Evolutionary conservation across 2,797 vertebrate species (phyloP).

Genomic region (Gallinago solitaria): DNA sequence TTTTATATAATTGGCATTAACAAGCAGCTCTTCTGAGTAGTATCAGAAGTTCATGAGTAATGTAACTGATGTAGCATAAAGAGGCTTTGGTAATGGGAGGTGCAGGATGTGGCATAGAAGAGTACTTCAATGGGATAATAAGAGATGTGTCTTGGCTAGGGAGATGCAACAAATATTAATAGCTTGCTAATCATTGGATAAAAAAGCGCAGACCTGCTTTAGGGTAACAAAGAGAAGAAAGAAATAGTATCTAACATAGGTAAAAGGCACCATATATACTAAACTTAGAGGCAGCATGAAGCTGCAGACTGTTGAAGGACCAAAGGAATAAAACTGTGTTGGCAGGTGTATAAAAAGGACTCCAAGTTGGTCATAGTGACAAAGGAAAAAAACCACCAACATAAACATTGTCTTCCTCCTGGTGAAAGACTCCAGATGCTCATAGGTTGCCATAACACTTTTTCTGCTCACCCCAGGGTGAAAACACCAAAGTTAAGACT

Average conservation of each 20-base stretch:
- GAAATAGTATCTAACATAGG: neutral
- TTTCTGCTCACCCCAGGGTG: neutral
- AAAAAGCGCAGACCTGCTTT: neutral
- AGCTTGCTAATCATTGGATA: neutral
- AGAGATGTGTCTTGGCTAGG: neutral
- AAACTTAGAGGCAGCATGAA: neutral
- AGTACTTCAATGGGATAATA: neutral
- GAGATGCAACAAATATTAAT: neutral
- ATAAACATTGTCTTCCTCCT: neutral
- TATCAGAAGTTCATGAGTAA: neutral
- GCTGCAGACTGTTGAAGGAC: neutral
- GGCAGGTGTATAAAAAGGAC: neutral
- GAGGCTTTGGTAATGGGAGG: neutral
- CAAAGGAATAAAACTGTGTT: neutral
- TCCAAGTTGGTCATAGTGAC: neutral
- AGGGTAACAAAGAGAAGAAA: neutral
- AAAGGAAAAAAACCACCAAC: neutral
- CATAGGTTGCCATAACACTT: rapidly evolving
- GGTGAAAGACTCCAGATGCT: neutral
- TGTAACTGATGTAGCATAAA: neutral
- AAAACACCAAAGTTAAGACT: neutral
- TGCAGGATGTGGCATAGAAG: neutral
- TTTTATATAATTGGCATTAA: neutral
- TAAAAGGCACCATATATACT: neutral
- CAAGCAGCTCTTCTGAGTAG: neutral